These are phyloP conservation scores for Drosophila austrosaltans DNA, from an alignment of 2,888 invertebrate species.

Conservation along the genomic window DNA sequence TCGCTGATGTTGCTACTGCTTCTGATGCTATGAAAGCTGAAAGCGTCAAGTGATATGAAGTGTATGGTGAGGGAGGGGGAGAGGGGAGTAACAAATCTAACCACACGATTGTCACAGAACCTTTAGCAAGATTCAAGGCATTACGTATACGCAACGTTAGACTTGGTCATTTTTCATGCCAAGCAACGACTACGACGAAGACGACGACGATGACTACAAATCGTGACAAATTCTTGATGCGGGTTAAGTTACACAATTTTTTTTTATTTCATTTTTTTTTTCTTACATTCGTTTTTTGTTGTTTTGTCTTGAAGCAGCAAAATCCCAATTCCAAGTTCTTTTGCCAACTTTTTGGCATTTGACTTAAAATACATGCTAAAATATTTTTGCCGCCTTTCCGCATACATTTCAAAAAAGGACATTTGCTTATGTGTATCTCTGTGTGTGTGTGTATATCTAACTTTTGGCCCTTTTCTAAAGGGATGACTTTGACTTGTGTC, in stretches of 20 bases:
- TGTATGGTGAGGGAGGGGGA: slow-evolving; percentile 4
- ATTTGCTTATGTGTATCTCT: slow-evolving; percentile 6
- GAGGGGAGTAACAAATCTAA: slow-evolving; percentile 53
- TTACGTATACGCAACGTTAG: slow-evolving; percentile 68
- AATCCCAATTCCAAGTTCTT: slow-evolving; percentile 12
- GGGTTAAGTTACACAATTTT: slow-evolving; percentile 74
- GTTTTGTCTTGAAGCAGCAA: neutral
- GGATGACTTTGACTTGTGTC: slow-evolving; percentile 43
- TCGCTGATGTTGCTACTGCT: slow-evolving; percentile 40
- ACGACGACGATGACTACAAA: slow-evolving; percentile 70
- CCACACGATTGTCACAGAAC: slow-evolving; percentile 66
- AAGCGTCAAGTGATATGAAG: slow-evolving; percentile 59
- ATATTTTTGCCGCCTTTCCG: slow-evolving; percentile 52
- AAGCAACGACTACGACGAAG: slow-evolving; percentile 28
- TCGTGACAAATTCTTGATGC: slow-evolving; percentile 77
- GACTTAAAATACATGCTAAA: slow-evolving; percentile 52
- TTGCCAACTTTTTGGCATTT: slow-evolving; percentile 63
- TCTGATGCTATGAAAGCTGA: slow-evolving; percentile 41
- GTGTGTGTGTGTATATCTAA: slow-evolving; percentile 25
- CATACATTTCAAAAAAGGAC: slow-evolving; percentile 28
- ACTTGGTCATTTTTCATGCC: slow-evolving; percentile 75
- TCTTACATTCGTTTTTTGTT: neutral
- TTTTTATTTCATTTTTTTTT: slow-evolving; percentile 19
- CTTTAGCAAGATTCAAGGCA: slow-evolving; percentile 36
- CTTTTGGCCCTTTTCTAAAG: slow-evolving; percentile 43